Conservation (phyloP, 2,888 invertebrate species). For the Adelphocoris suturalis region DNA sequence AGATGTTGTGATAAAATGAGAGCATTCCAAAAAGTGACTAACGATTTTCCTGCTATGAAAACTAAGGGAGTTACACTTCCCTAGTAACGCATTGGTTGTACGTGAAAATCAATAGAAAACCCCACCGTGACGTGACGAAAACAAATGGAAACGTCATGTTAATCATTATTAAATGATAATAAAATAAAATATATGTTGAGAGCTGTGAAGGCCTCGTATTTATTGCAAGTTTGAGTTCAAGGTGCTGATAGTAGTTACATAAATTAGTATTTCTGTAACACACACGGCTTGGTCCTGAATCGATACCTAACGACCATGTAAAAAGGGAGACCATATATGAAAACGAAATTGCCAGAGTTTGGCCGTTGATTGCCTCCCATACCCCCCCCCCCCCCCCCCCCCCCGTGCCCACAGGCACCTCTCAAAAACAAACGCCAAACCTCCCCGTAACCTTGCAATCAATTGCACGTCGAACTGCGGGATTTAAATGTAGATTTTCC, state of each 20-base stretch:
- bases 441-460: background rate
- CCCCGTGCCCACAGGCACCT: background rate
- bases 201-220: background rate
- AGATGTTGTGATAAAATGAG: too few species aligned
- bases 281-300: background rate
- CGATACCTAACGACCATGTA: background rate
- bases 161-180: background rate
- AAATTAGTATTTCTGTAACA: background rate
- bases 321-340: background rate
- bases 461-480: background rate
- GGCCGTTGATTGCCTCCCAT: background rate
- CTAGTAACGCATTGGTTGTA: too few species aligned
- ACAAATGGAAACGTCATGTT: too few species aligned
- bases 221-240: background rate
- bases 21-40: too few species aligned
- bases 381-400: too few species aligned
- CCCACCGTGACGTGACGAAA: too few species aligned
- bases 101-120: too few species aligned
- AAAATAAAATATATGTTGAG: background rate
- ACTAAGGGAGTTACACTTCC: too few species aligned
- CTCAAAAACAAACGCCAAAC: slow-evolving; percentile 9
- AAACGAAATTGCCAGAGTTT: background rate
- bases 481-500: slow-evolving; percentile 13
- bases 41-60: too few species aligned
- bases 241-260: background rate